Percentiles rank a stretch among this genome's conserved stretches.
phyloP scores from a whole-genome alignment of 2,113 vertebrate genomes.

The Phrynosoma platyrhinos region DNA sequence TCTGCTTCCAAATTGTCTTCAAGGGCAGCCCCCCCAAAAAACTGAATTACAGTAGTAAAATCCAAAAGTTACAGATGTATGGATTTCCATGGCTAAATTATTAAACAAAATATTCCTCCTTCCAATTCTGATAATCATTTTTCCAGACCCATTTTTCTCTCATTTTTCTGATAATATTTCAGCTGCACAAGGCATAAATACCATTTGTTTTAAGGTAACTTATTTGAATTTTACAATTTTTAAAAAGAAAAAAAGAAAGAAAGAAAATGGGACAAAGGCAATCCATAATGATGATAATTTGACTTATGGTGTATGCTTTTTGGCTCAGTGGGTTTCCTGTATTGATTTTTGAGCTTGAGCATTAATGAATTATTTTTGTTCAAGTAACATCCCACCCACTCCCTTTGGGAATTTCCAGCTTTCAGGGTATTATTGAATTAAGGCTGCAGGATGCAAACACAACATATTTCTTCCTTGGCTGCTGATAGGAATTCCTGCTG shows the following conservation, averaged over 20 bases:
- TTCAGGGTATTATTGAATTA: slow-evolving; percentile 60
- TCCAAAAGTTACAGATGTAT: no score
- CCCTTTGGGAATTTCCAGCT: slow-evolving; percentile 57
- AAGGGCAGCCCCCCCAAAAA: no score
- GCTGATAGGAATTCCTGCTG: slow-evolving; percentile 52
- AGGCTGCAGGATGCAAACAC: slow-evolving; percentile 44
- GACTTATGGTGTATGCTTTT: slow-evolving; percentile 44
- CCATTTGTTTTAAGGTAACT: not conserved
- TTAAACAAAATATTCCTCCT: no score
- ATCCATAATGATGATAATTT: slow-evolving; percentile 22
- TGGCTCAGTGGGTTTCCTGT: slow-evolving; percentile 55
- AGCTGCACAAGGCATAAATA: not conserved
- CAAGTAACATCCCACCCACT: not conserved
- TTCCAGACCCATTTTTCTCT: not conserved
- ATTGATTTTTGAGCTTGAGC: slow-evolving; percentile 61
- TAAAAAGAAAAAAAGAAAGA: no score
- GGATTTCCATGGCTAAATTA: no score
- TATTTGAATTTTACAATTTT: slow-evolving; percentile 1
- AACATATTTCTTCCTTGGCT: slow-evolving; percentile 37
- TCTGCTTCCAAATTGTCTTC: no score
- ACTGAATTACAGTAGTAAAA: no score
- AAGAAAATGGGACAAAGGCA: not conserved
- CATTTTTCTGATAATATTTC: not conserved
- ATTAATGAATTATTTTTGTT: slow-evolving; percentile 68
- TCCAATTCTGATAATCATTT: not conserved